Evolutionary conservation across 2,113 vertebrate species (phyloP), one percentile per base, ranked within the genome.

Genomic region (Irena cyanogastra): DNA sequence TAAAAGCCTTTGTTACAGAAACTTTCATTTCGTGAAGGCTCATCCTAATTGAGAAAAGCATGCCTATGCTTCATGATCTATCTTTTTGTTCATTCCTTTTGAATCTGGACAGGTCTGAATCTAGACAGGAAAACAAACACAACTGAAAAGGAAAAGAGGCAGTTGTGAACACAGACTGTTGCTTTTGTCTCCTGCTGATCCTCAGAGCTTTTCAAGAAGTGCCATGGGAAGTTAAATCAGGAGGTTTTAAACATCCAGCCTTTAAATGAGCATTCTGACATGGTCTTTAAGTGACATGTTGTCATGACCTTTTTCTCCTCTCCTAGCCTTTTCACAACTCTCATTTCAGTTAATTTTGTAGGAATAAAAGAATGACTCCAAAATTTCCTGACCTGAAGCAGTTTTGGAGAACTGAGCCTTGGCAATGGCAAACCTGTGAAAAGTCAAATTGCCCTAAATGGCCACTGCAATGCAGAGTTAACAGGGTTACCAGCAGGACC

Each of bases 1-100:
- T 92, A 70, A 83, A 95, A 92, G 64, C 72, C 68, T 89, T 94
- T 94, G 85, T 96, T 93, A 81, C 71, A 93, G 90, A 75, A 91
- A 83, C 49, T 60, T 94, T 22, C 59, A 33, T 88, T 90, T 90
- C 19, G 16, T 75, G 88, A 86, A 78, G 76, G 44, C 39, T 94
- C 63, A 80, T 93, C 50, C 71, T 93, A 63, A 56, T 64, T 88
- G 37, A 78, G 87, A 82, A 86, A 72, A 83, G 6, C 49, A 33
- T 72, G 57, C 39, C 19, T 82, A 3, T 33, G 45, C 4, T 10
- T 60, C 60, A 22, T 54, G 52, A 52, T 54, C 42, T 87, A 24
- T 78, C 39, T 89, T 79, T 91, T 81, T 78, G 19, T 81, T 92
- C 49, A 21, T 80, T 87, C 18, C 33, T 88, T 76, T 86, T 86